Percentiles rank a stretch among this genome's conserved stretches.
These are phyloP conservation scores for Sinelater perroti DNA, from an alignment of 2,888 invertebrate genomes.

Conservation along the genomic window DNA sequence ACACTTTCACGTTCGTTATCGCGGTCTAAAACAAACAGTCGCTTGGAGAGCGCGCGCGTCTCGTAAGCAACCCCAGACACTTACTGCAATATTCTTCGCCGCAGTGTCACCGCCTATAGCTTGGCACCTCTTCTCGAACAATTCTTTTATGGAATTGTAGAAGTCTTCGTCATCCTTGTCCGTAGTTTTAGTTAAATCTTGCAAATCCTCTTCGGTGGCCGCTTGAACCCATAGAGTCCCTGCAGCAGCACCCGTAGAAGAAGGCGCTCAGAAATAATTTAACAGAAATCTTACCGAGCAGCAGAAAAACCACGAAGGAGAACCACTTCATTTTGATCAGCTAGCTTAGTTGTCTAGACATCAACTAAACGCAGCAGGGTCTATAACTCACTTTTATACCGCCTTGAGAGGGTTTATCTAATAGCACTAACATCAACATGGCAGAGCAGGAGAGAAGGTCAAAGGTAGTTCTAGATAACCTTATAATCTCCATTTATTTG, in stretches of 20 bases:
- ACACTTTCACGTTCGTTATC: neutral
- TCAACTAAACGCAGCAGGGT: no score
- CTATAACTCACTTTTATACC: no score
- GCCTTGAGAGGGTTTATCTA: no score
- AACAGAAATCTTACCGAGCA: conserved; percentile 1
- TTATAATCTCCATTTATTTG: no score
- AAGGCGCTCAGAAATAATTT: neutral
- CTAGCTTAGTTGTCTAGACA: no score
- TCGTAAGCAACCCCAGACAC: no score
- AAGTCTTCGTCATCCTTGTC: neutral
- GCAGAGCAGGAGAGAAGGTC: no score
- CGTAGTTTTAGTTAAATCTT: neutral
- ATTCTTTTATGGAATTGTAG: neutral
- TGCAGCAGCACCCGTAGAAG: neutral
- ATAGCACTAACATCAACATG: no score
- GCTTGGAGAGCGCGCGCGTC: no score
- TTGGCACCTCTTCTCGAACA: neutral
- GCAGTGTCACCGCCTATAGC: neutral
- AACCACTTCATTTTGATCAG: conserved; percentile 8
- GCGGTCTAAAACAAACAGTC: no score
- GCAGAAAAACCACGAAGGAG: neutral
- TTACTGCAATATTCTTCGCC: neutral
- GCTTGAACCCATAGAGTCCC: neutral
- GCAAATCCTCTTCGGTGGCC: neutral
- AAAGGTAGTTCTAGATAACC: no score